Evolutionary conservation across 2,113 vertebrate genomes (phyloP).

Genomic region (Corythoichthys intestinalis): DNA sequence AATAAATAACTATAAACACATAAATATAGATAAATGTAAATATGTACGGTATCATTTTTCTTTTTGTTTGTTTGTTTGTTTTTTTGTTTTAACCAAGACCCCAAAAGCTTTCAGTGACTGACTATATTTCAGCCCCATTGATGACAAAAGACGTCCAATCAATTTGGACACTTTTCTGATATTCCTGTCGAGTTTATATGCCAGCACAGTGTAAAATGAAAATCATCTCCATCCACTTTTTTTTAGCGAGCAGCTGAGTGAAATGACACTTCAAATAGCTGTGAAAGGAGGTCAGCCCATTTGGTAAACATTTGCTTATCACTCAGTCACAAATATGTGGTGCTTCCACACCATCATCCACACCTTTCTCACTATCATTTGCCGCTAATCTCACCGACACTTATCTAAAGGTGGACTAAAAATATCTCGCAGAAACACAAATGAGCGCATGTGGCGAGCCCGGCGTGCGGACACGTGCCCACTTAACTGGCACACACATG

Average conservation of each 20-base stretch:
- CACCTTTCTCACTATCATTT: conserved; percentile 31
- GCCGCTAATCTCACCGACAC: conserved; percentile 23
- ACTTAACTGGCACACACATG: conserved; percentile 25
- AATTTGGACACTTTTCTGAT: too few species aligned
- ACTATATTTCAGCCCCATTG: too few species aligned
- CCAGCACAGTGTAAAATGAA: too few species aligned
- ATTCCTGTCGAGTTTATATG: too few species aligned
- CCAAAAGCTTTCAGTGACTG: too few species aligned
- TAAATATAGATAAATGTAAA: too few species aligned
- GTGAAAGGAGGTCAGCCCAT: conserved; percentile 31
- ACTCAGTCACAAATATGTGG: conserved; percentile 35
- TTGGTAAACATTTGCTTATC: conserved; percentile 53
- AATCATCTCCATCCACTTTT: not conserved
- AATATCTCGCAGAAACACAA: conserved; percentile 39
- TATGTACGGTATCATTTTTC: too few species aligned
- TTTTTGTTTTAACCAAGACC: too few species aligned
- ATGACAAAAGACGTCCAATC: too few species aligned
- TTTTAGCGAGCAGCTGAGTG: conserved; percentile 6
- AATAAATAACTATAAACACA: too few species aligned
- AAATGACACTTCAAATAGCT: conserved; percentile 50
- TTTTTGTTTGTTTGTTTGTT: too few species aligned
- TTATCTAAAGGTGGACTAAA: conserved; percentile 23
- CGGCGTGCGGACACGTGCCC: not conserved
- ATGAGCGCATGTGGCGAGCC: conserved; percentile 14
- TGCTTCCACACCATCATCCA: conserved; percentile 20